Evolutionary conservation across 1,140 invertebrate genomes (phyloP).

Genomic region (Mactra quadrangularis): DNA sequence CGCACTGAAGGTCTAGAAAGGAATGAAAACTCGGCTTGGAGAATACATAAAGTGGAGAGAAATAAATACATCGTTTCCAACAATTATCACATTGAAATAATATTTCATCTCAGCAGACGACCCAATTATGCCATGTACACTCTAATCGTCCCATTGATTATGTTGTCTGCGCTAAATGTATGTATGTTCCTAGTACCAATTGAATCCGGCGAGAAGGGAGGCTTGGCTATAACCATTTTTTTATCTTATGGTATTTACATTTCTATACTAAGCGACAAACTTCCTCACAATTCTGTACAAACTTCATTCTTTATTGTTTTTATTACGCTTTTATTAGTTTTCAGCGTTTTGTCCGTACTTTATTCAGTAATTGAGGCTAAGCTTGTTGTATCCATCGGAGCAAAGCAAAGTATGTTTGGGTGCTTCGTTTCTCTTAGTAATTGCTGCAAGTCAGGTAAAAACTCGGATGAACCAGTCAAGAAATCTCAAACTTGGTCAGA

Average conservation of each 20-base stretch:
- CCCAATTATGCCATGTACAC: constrained; percentile 22
- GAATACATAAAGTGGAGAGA: background rate
- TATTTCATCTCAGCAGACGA: constrained; percentile 15
- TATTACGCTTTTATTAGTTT: background rate
- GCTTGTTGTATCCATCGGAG: constrained; percentile 17
- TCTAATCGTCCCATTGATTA: constrained; percentile 8
- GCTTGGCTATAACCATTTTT: constrained; percentile 23
- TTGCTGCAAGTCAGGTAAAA: background rate
- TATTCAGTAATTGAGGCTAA: constrained; percentile 38
- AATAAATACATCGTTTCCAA: background rate
- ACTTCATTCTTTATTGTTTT: constrained; percentile 26
- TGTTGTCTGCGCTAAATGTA: constrained; percentile 18
- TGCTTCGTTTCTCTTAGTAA: background rate
- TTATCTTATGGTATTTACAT: constrained; percentile 29
- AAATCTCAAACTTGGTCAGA: background rate
- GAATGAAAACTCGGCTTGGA: constrained; percentile 21
- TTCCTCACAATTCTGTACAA: constrained; percentile 29
- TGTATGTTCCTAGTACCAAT: constrained; percentile 35
- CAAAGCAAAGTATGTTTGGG: background rate
- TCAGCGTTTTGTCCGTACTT: constrained; percentile 25
- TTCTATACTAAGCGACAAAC: constrained; percentile 21
- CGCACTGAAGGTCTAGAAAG: background rate
- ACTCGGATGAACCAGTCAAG: background rate
- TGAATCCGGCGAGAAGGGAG: constrained; percentile 17
- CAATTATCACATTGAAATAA: constrained; percentile 6